phyloP scores from a whole-genome alignment of 2,113 vertebrate genomes.

The Patagioenas fasciata region DNA sequence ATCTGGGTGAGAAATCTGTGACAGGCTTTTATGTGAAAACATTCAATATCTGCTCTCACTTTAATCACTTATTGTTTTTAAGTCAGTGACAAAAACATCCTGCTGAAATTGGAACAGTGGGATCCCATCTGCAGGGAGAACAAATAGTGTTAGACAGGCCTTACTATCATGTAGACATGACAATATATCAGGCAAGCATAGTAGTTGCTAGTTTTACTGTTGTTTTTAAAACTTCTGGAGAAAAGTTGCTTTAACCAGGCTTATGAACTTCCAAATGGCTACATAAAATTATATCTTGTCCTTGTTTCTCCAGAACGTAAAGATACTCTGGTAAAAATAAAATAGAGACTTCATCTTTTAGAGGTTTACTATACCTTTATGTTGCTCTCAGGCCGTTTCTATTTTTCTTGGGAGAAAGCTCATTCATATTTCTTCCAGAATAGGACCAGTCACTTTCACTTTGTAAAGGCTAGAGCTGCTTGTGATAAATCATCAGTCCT shows the following conservation, averaged over 20 bases:
- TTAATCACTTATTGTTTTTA: conserved; percentile 39
- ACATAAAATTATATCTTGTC: conserved; percentile 32
- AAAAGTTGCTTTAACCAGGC: conserved; percentile 13
- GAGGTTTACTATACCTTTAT: conserved; percentile 30
- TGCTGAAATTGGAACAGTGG: conserved; percentile 10
- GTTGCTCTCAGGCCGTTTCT: neutral
- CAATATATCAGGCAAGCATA: neutral
- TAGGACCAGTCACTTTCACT: neutral
- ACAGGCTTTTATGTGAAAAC: conserved; percentile 33
- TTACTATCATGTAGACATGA: neutral
- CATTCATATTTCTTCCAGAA: conserved; percentile 29
- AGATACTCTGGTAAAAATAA: conserved; percentile 25
- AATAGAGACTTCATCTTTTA: conserved; percentile 10
- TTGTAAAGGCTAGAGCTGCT: neutral
- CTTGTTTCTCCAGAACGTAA: conserved; percentile 37
- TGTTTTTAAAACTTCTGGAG: conserved; percentile 12
- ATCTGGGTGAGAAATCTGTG: conserved; percentile 41
- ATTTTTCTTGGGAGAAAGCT: neutral
- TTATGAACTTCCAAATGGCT: conserved; percentile 8
- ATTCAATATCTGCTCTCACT: neutral
- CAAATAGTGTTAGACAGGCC: neutral
- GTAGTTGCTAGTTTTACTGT: neutral
- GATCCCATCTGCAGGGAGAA: conserved; percentile 25
- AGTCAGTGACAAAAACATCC: conserved; percentile 42
- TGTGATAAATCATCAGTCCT: neutral